These are phyloP conservation scores for Chromoteleia sp. DNA, from an alignment of 2,888 invertebrate genomes.

Conservation along the genomic window DNA sequence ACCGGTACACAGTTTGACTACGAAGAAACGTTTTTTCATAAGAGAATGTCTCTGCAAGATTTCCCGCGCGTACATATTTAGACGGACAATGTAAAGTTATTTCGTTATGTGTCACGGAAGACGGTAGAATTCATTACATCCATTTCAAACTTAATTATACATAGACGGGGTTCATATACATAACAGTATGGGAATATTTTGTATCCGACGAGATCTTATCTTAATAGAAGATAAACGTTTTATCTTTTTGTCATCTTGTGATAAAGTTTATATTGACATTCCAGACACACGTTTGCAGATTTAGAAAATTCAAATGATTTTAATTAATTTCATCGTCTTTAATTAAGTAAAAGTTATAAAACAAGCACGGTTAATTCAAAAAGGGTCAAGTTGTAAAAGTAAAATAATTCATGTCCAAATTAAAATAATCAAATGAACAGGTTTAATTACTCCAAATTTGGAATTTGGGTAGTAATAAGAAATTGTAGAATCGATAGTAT, in stretches of 20 bases:
- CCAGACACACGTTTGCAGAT: constrained; percentile 25
- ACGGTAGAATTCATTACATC: constrained; percentile 26
- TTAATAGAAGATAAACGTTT: constrained; percentile 25
- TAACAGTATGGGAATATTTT: constrained; percentile 27
- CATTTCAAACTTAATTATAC: constrained; percentile 20
- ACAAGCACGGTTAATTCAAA: no score
- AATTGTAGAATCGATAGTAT: no score
- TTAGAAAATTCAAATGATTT: constrained; percentile 9
- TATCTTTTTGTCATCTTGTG: constrained; percentile 30
- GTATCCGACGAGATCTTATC: constrained; percentile 11
- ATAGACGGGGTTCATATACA: constrained; percentile 11
- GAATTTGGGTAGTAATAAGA: no score
- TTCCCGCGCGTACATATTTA: not conserved
- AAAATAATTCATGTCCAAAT: no score
- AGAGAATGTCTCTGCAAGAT: constrained; percentile 15
- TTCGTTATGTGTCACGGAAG: constrained; percentile 22
- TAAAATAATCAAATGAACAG: no score
- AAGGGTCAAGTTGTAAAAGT: not conserved
- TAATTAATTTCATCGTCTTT: constrained; percentile 28
- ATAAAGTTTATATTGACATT: constrained; percentile 27
- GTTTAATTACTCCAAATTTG: no score
- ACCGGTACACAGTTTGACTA: constrained; percentile 26
- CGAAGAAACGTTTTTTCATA: constrained; percentile 25
- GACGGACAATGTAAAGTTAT: constrained; percentile 17
- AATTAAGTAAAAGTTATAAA: no score